Percentiles rank a stretch among this genome's conserved stretches.
These are phyloP conservation scores for Tanypteryx hageni DNA, from an alignment of 2,888 invertebrate species.

Conservation along the genomic window DNA sequence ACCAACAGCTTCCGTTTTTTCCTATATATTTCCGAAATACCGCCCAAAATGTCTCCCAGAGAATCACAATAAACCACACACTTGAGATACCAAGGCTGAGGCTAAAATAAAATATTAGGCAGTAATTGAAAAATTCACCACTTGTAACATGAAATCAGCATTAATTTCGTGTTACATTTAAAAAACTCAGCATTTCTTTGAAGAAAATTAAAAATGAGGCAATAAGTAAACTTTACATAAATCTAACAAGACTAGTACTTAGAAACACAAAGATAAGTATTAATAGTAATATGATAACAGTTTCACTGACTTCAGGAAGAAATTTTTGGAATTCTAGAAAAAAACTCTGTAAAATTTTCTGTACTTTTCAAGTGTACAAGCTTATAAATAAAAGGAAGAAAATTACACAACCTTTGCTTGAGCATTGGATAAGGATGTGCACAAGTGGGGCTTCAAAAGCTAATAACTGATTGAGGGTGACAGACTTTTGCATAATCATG, in stretches of 20 bases:
- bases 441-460: conserved; percentile 7
- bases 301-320: conserved; percentile 2
- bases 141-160: background rate
- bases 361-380: background rate
- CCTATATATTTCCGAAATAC: background rate
- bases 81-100: background rate
- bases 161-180: background rate
- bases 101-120: background rate
- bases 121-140: conserved; percentile 8
- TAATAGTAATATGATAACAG: conserved; percentile 33
- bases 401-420: conserved; percentile 37
- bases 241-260: conserved; percentile 49
- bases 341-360: conserved; percentile 19
- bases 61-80: background rate
- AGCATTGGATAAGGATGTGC: conserved; percentile 25
- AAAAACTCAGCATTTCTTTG: conserved; percentile 23
- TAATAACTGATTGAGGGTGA: conserved; percentile 8
- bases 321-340: conserved; percentile 12
- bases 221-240: conserved; percentile 48
- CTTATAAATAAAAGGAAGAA: conserved; percentile 34
- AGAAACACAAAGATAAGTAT: conserved; percentile 21
- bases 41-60: background rate
- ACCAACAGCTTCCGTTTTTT: background rate
- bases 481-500: conserved; percentile 20
- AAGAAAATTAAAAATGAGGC: background rate